A percentile compares a stretch with the other conserved stretches of the same genome.
Conservation (phyloP, 2,888 invertebrate genomes). For the Molorchus minor region DNA sequence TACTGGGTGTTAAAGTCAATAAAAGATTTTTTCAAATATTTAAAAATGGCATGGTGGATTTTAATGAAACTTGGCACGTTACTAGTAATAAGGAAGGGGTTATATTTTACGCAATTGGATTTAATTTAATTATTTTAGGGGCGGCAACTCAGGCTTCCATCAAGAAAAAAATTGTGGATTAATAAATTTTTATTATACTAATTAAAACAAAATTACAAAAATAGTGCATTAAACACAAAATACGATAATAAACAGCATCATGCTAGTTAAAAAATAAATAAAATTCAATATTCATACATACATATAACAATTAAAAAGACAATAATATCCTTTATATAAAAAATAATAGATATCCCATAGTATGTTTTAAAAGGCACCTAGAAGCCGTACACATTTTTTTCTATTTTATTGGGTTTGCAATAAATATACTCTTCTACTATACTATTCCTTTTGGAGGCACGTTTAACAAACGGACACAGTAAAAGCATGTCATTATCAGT, state of each 20-base stretch:
- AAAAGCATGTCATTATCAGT: constrained; percentile 25
- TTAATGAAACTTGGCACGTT: too few relatives aligned
- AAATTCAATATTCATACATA: not conserved
- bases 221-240: constrained; percentile 26
- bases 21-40: too few relatives aligned
- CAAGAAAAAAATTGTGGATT: constrained; percentile 7
- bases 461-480: constrained; percentile 30
- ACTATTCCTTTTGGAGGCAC: not conserved
- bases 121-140: too few relatives aligned
- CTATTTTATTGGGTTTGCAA: constrained; percentile 2
- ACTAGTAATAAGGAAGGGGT: too few relatives aligned
- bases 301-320: constrained; percentile 16
- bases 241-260: constrained; percentile 16
- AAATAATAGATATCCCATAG: constrained; percentile 18
- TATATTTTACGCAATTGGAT: too few relatives aligned
- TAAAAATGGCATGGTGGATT: too few relatives aligned
- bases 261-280: constrained; percentile 31
- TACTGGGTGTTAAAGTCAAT: too few relatives aligned
- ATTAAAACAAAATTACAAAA: constrained; percentile 37
- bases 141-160: too few relatives aligned
- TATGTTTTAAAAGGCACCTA: constrained; percentile 46
- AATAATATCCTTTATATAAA: constrained; percentile 20
- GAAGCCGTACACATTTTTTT: constrained; percentile 42
- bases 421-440: constrained; percentile 8
- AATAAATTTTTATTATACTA: constrained; percentile 31